A percentile compares a stretch with the other conserved stretches of the same genome.
Evolutionary conservation across 2,113 vertebrate genomes (phyloP).

Genomic region (Dolichotis patagonum): DNA sequence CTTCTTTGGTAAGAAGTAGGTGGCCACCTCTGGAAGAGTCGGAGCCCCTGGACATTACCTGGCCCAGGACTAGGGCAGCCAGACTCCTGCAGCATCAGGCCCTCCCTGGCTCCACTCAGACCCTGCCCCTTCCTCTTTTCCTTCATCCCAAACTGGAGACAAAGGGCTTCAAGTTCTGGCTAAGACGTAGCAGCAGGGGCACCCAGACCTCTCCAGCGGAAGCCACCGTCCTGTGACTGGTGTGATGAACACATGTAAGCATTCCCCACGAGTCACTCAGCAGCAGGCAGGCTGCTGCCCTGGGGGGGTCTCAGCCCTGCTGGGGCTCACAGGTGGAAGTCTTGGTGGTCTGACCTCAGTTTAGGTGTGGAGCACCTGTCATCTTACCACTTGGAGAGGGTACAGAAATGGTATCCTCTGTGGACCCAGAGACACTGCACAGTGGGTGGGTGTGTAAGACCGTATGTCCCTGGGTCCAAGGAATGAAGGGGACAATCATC

Average conservation of each 20-base stretch:
- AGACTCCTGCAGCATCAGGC: neutral
- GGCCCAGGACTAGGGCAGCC: neutral
- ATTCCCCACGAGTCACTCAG: neutral
- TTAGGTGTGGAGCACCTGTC: neutral
- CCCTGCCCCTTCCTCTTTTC: neutral
- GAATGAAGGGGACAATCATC: slow-evolving; percentile 10
- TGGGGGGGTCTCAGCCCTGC: neutral
- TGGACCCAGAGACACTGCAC: slow-evolving; percentile 13
- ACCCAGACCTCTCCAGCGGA: slow-evolving; percentile 1
- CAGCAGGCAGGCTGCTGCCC: slow-evolving; percentile 10
- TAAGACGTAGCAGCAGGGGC: slow-evolving; percentile 60
- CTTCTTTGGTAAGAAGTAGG: slow-evolving; percentile 55
- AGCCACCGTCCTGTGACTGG: neutral
- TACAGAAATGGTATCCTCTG: slow-evolving; percentile 14
- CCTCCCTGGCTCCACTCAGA: neutral
- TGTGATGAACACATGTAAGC: neutral
- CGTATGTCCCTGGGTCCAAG: neutral
- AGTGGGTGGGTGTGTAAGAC: neutral
- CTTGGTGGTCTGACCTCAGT: slow-evolving; percentile 38
- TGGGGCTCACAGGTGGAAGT: slow-evolving; percentile 18
- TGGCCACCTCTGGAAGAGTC: slow-evolving; percentile 4
- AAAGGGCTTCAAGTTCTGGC: slow-evolving; percentile 65
- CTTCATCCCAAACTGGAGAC: slow-evolving; percentile 27
- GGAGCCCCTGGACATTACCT: neutral
- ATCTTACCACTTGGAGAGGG: slow-evolving; percentile 5